Evolutionary conservation across 2,888 invertebrate genomes (phyloP), one percentile per base, ranked within the genome.

Genomic region (Flabesymbios commensalis): DNA sequence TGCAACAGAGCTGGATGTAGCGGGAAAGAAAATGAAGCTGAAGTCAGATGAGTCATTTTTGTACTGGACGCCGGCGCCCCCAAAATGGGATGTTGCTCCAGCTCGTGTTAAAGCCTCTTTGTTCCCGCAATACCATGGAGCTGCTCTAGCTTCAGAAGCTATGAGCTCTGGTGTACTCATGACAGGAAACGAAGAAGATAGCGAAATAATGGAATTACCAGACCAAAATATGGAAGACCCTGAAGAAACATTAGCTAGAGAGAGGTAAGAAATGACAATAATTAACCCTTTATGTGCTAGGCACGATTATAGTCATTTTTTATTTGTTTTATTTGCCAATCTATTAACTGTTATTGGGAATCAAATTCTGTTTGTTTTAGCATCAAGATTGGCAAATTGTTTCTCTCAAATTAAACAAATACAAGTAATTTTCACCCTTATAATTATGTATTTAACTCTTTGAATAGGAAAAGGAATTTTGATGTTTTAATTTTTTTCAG

Each of bases 51-150:
- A 78, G 52, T 78, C 79, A 0, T 72, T 75, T 29, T 65, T 79
- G 1, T 80, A 78, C 72, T 81, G 81, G 81, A 73, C 72, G n/a
- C 79, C 79, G 7, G 79, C 81, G 10, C 81, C 81, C 17, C 78
- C 81, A 19, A 80, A 80, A 67, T 73, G 80, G 57, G 76, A 78
- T 59, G 74, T 79, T 7, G 66, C 74, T 17, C 77, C 79, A 10
- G 45, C 57, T 3, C 19, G 39, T 5, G 79, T 81, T 14, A 72
- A 75, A 61, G 72, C 77, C 54, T 55, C 75, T 24, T 63, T 81
- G 53, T 81, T 78, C 60, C 78, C 81, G 22, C 69, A 74, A 28
- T 76, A 76, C 63, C 63, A 72, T 33, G 70, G 76, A 28, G 64
- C 69, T 36, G 66, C 58, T 7, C 47, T 65, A 7, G 45, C 51